Conservation (phyloP, 2,113 vertebrate species). For the Ranitomeya variabilis region DNA sequence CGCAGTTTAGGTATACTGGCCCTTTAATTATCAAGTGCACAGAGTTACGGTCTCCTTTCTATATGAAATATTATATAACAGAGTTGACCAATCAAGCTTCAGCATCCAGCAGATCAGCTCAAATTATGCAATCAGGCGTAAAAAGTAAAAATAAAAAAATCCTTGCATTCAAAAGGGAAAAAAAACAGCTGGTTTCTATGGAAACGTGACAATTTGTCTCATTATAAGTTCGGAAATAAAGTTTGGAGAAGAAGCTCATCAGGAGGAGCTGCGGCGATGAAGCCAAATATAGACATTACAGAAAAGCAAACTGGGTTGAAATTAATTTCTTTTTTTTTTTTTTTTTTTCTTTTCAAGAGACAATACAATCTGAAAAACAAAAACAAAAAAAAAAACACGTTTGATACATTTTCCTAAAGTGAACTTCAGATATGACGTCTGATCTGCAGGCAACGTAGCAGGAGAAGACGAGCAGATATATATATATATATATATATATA, state of each 20-base stretch:
- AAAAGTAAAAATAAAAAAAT: background rate
- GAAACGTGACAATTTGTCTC: background rate
- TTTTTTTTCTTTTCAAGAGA: too few species aligned
- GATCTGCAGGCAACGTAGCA: too few species aligned
- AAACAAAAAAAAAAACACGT: background rate
- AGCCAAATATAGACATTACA: background rate
- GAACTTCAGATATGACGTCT: too few species aligned
- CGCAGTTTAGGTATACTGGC: background rate
- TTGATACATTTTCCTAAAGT: too few species aligned
- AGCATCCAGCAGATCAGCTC: background rate
- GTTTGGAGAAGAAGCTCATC: background rate
- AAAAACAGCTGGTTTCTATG: background rate
- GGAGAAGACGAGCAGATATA: too few species aligned
- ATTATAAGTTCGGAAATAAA: background rate
- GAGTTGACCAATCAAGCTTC: background rate
- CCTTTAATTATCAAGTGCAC: background rate
- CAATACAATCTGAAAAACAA: background rate
- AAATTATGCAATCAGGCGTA: background rate
- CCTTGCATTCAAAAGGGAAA: background rate
- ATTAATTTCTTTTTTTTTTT: background rate
- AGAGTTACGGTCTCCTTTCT: background rate
- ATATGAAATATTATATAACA: background rate
- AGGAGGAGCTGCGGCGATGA: background rate
- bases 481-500: too few species aligned
- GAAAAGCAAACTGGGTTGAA: background rate